Evolutionary conservation across 2,888 invertebrate genomes (phyloP).

Genomic region (Dryocosmus kuriphilus): DNA sequence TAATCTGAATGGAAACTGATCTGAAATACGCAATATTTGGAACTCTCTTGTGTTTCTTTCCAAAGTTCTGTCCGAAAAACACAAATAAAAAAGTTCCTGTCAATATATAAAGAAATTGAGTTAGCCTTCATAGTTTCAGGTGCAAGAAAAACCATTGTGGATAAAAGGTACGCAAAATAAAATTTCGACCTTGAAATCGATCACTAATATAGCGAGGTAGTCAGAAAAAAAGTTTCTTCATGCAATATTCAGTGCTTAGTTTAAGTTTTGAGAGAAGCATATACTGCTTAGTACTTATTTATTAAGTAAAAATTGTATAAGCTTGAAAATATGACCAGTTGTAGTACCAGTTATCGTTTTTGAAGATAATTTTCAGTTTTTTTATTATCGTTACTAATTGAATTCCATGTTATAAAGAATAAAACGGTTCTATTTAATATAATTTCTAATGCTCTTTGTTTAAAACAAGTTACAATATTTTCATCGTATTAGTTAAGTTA

Average conservation of each 20-base stretch:
- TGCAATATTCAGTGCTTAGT: neutral
- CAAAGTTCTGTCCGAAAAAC: no score
- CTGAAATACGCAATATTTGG: neutral
- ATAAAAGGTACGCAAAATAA: neutral
- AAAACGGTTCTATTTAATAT: no score
- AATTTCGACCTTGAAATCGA: slow-evolving; percentile 7
- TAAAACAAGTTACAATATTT: no score
- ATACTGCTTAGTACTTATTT: neutral
- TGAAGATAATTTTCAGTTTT: no score
- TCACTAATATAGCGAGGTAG: neutral
- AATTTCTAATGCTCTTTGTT: no score
- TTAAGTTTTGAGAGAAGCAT: neutral
- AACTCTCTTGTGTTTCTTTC: neutral
- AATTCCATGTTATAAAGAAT: no score
- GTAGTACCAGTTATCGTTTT: no score
- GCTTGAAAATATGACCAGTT: no score
- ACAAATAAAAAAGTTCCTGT: neutral
- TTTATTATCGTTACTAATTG: no score
- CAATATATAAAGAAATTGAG: neutral
- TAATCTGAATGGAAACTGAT: neutral
- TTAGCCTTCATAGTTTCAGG: neutral
- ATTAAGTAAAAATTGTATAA: neutral
- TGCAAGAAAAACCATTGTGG: neutral
- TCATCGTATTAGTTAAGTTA: no score
- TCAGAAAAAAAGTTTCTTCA: neutral